phyloP scores from a whole-genome alignment of 2,797 vertebrate species.

The Ispidina lecontei region DNA sequence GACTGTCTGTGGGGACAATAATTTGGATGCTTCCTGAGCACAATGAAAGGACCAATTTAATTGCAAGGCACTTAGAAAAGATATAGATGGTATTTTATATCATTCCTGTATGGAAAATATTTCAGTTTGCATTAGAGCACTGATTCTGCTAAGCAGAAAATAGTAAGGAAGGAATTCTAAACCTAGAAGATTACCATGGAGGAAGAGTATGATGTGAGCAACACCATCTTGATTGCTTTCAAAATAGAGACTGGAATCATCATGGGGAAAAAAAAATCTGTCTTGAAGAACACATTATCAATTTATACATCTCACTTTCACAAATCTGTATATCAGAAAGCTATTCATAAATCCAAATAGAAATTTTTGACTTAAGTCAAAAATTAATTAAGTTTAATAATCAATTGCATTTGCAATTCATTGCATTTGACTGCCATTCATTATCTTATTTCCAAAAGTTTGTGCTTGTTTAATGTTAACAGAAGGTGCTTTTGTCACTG shows the following conservation, averaged over 20 bases:
- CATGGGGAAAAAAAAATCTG: not conserved
- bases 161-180: not conserved
- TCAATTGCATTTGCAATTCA: not conserved
- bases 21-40: not conserved
- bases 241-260: not conserved
- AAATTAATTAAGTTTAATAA: not conserved
- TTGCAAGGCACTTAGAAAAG: not conserved
- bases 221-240: not conserved
- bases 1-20: not conserved
- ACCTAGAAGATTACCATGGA: not conserved
- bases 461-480: not conserved
- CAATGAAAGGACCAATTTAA: not conserved
- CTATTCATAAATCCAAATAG: not conserved
- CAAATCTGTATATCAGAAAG: not conserved
- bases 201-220: not conserved
- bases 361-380: not conserved
- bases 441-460: not conserved
- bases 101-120: not conserved
- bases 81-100: not conserved
- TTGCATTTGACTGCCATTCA: not conserved
- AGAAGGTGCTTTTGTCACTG: not conserved
- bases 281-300: not conserved
- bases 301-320: not conserved
- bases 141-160: not conserved
- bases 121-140: not conserved